Evolutionary conservation across 1,140 invertebrate species (phyloP).

Genomic region (Hylyphantes graminicola): DNA sequence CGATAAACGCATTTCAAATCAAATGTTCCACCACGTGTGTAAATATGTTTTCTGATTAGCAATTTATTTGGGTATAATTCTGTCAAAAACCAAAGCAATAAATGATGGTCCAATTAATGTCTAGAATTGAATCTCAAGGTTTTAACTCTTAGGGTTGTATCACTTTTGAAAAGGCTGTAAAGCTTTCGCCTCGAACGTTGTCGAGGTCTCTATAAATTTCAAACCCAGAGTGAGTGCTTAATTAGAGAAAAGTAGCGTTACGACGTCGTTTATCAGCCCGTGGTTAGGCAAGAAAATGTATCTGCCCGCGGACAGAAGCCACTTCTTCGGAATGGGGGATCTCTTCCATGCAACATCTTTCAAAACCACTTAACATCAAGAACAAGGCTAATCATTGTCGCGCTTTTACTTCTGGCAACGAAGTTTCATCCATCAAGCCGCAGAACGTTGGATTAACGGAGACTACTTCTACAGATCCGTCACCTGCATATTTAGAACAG

Average conservation of each 20-base stretch:
- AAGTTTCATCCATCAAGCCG: constrained; percentile 48
- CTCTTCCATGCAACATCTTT: constrained; percentile 54
- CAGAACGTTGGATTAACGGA: constrained; percentile 42
- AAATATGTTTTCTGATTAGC: no score
- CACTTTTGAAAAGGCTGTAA: no score
- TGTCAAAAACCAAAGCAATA: no score
- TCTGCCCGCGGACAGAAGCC: constrained; percentile 36
- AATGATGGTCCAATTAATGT: no score
- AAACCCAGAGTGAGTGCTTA: constrained; percentile 9
- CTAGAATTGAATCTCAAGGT: no score
- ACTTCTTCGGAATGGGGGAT: constrained; percentile 45
- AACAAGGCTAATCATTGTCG: constrained; percentile 48
- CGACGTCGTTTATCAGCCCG: constrained; percentile 39
- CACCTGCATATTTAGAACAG: constrained; percentile 56
- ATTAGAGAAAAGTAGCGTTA: constrained; percentile 40
- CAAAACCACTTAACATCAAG: constrained; percentile 56
- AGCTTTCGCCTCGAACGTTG: no score
- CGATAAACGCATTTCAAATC: no score
- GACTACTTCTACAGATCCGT: constrained; percentile 52
- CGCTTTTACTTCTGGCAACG: constrained; percentile 42
- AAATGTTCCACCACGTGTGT: no score
- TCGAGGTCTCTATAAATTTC: no score
- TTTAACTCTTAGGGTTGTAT: no score
- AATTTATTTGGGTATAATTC: no score
- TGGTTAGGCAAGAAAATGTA: constrained; percentile 49